Evolutionary conservation across 1,140 invertebrate genomes (phyloP), one percentile per base, ranked within the genome.

Genomic region (Chelonus insularis): DNA sequence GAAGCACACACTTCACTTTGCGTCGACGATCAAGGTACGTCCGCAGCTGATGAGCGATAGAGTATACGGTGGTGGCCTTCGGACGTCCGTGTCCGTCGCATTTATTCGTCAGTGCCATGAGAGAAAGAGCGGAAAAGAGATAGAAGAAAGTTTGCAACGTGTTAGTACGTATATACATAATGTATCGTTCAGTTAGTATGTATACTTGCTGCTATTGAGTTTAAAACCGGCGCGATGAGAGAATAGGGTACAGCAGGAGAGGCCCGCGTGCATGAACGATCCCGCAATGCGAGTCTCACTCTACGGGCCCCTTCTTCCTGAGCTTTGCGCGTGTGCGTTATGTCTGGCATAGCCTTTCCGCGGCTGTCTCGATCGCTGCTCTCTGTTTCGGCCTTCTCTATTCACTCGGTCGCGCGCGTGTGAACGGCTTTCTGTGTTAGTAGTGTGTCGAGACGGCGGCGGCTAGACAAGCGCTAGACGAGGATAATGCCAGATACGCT

Each of bases 401-500:
- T 52, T 52, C 50, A 52, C 50, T 52, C 50, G 29, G 50, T 52
- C 50, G 54, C 51, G 29, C 21, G 55, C 57, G 55, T 47, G 54
- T 59, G 61, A 39, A 12, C 14, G 3, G 25, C 39, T 55, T 34
- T 55, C 16, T 54, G 39, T 52, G 55, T 50, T 47, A 45, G 55
- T 57, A 61, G 52, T 62, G 57, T 62, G 20, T 59, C 67, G 72
- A 65, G 62, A 70, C 66, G 52, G 65, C 66, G 66, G 62, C 18
- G 36, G 74, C 68, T 37, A 80, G 78, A 81, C 79, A 70, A 73
- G 61, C 74, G 72, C 77, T 79, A 79, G 78, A 79, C 79, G 77
- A 71, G 41, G 12, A 70, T 72, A 70, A 68, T 52, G 34, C 34
- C 71, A 71, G n/a, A 74, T 69, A 72, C 73, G 70, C 16, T 43